Percentiles rank a stretch among this genome's conserved stretches.
Evolutionary conservation across 2,888 invertebrate species (phyloP).

Genomic region (Allygus modestus): DNA sequence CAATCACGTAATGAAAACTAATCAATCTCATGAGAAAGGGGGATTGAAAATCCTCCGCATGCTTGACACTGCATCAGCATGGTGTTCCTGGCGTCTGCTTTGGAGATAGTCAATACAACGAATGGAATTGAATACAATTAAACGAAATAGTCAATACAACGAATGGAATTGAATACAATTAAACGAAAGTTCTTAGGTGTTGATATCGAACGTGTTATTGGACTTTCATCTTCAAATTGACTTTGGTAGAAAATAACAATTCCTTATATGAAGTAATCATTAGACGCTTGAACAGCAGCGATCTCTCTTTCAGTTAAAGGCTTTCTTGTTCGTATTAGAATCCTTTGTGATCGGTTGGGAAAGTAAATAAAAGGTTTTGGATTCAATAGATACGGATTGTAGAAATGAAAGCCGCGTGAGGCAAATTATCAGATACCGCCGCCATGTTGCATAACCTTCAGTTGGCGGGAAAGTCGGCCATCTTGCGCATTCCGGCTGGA

Average conservation of each 20-base stretch:
- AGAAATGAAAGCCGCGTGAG: conserved; percentile 31
- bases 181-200: no score
- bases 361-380: conserved; percentile 23
- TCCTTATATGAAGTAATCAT: neutral
- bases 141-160: no score
- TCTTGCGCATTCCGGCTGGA: conserved; percentile 33
- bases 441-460: neutral
- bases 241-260: neutral
- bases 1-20: no score
- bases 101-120: no score
- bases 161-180: no score
- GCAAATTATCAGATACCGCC: neutral
- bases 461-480: conserved; percentile 56
- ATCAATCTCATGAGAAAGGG: no score
- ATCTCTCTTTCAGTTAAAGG: neutral
- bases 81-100: no score
- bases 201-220: neutral
- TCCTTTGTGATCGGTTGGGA: conserved; percentile 3
- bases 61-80: no score
- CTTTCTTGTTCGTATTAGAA: neutral
- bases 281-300: neutral
- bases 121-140: no score
- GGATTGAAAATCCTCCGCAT: no score
- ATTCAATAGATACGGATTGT: neutral
- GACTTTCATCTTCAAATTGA: neutral